These are phyloP conservation scores for Thalassophryne amazonica DNA, from an alignment of 2,797 vertebrate genomes.

Conservation along the genomic window DNA sequence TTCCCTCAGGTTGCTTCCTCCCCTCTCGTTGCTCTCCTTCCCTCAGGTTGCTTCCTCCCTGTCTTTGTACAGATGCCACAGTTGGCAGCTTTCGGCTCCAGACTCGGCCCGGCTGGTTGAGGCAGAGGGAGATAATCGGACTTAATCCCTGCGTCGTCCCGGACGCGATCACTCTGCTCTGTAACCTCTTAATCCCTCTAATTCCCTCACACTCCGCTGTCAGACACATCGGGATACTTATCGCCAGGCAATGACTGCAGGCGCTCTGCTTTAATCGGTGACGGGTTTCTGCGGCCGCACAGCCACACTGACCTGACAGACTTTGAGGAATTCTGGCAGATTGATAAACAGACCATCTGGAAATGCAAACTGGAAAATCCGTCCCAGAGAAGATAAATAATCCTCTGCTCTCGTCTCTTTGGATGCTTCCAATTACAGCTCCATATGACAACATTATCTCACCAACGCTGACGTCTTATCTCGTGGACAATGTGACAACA, in stretches of 20 bases:
- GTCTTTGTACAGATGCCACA: conserved; percentile 73
- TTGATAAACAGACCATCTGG: conserved; percentile 53
- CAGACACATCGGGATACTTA: conserved; percentile 79
- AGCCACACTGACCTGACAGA: conserved; percentile 55
- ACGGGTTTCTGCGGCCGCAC: conserved; percentile 46
- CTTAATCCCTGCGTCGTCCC: conserved; percentile 83
- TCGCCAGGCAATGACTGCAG: conserved; percentile 63
- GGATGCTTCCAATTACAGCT: conserved; percentile 56
- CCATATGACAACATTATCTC: conserved; percentile 34
- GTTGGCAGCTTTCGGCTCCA: conserved; percentile 74
- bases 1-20: too few species aligned
- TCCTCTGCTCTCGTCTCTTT: conserved; percentile 28
- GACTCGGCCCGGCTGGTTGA: conserved; percentile 59
- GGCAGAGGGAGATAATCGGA: conserved; percentile 77
- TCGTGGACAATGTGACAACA: conserved; percentile 28
- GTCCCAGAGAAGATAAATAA: conserved; percentile 39
- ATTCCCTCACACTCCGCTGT: conserved; percentile 81
- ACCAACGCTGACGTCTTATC: not conserved
- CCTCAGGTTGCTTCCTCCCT: too few species aligned
- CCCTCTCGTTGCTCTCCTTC: too few species aligned
- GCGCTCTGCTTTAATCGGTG: conserved; percentile 59
- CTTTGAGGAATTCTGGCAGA: conserved; percentile 54
- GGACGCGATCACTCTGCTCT: conserved; percentile 81
- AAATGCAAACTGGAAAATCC: conserved; percentile 37
- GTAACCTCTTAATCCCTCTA: conserved; percentile 83